phyloP scores from a whole-genome alignment of 2,797 vertebrate genomes.

The Poecilia wingei region DNA sequence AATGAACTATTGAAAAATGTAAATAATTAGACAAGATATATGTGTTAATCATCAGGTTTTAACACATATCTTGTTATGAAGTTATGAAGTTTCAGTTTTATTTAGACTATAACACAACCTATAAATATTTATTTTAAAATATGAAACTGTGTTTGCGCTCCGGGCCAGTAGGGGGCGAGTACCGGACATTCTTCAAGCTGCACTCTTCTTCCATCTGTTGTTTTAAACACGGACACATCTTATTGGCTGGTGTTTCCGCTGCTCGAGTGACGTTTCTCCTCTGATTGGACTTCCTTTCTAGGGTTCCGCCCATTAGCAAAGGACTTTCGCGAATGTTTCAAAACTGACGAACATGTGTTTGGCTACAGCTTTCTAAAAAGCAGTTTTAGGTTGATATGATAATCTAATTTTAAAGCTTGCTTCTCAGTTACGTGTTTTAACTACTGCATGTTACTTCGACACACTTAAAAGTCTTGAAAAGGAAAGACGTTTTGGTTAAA shows the following conservation, averaged over 20 bases:
- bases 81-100: neutral
- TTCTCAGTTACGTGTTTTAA: neutral
- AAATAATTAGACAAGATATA: neutral
- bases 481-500: neutral
- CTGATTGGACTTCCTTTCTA: neutral
- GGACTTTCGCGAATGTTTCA: neutral
- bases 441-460: neutral
- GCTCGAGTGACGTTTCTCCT: neutral
- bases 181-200: neutral
- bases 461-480: neutral
- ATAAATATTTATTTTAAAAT: neutral
- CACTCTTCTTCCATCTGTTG: neutral
- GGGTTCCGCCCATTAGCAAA: neutral
- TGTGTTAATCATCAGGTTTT: too few species aligned
- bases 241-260: neutral
- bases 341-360: neutral
- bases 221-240: neutral
- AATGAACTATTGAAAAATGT: too few species aligned
- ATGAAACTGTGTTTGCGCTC: neutral
- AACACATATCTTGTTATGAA: too few species aligned
- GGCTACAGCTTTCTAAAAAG: neutral
- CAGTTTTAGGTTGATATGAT: neutral
- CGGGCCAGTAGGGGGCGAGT: neutral
- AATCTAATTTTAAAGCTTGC: neutral
- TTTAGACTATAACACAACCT: neutral